phyloP scores from a whole-genome alignment of 1,140 invertebrate genomes.

The Wiebesia pumilae region DNA sequence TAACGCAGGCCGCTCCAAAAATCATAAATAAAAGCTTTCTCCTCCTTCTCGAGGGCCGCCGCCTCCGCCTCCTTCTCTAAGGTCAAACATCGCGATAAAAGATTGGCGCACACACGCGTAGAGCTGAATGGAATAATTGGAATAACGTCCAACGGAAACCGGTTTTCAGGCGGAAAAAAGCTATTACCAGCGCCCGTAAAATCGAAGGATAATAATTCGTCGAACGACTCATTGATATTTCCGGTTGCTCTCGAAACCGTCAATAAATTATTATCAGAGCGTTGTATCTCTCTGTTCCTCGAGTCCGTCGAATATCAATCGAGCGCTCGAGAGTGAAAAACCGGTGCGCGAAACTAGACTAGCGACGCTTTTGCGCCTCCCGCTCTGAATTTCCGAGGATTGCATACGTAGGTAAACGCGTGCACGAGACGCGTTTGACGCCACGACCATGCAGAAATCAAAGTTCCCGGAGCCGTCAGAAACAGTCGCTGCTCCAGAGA shows the following conservation, averaged over 20 bases:
- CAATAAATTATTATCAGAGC: conserved; percentile 22
- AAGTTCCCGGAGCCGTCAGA: conserved; percentile 46
- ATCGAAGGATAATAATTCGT: conserved; percentile 25
- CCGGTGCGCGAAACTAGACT: not conserved
- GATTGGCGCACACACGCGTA: not conserved
- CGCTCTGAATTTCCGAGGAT: not conserved
- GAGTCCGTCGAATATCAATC: conserved; percentile 39
- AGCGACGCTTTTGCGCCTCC: not conserved
- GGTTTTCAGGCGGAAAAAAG: conserved; percentile 8
- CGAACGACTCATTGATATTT: conserved; percentile 40
- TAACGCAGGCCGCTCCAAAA: not conserved
- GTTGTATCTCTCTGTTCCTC: not conserved
- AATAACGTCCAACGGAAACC: conserved; percentile 4
- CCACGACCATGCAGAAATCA: conserved; percentile 34
- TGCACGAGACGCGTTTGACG: conserved; percentile 29
- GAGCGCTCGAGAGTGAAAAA: not conserved
- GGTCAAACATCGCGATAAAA: not conserved
- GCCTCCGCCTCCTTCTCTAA: not conserved
- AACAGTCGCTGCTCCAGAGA: conserved; percentile 14
- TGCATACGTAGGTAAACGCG: not conserved
- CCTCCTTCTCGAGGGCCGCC: not conserved
- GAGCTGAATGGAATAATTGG: conserved; percentile 14
- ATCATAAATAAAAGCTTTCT: conserved; percentile 1
- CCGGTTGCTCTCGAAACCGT: conserved; percentile 6
- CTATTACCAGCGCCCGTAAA: conserved; percentile 2